Evolutionary conservation across 2,797 vertebrate species (phyloP).

Genomic region (Ctenopoma multispine): DNA sequence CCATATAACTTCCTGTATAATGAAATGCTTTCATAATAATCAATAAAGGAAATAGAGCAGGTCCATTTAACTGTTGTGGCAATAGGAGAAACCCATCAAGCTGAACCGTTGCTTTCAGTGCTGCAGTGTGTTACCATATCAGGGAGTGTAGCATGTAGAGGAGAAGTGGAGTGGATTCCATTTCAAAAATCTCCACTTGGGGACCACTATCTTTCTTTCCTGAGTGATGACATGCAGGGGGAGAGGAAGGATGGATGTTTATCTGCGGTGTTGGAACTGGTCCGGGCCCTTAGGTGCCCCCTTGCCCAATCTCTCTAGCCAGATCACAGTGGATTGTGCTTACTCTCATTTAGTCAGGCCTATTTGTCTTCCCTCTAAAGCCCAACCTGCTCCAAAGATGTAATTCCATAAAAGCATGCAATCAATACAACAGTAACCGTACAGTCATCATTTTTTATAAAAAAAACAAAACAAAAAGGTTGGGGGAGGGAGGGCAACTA

Average conservation of each 20-base stretch:
- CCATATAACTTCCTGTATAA: slow-evolving; percentile 78
- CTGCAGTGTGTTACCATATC: slow-evolving; percentile 49
- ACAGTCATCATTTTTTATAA: slow-evolving; percentile 83
- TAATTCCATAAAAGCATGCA: slow-evolving; percentile 90
- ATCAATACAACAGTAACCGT: slow-evolving; percentile 84
- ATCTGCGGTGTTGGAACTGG: slow-evolving; percentile 62
- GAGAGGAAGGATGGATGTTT: slow-evolving; percentile 69
- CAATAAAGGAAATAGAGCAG: slow-evolving; percentile 82
- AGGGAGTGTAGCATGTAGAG: slow-evolving; percentile 33
- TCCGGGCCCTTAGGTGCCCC: slow-evolving; percentile 66
- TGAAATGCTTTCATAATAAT: slow-evolving; percentile 83
- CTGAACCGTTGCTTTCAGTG: slow-evolving; percentile 63
- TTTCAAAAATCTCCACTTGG: slow-evolving; percentile 67
- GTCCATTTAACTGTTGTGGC: slow-evolving; percentile 77
- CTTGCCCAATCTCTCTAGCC: slow-evolving; percentile 69
- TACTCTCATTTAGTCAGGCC: slow-evolving; percentile 81
- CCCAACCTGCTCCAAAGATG: slow-evolving; percentile 83
- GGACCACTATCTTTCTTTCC: slow-evolving; percentile 50
- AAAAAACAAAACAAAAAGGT: slow-evolving; percentile 9
- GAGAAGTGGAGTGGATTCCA: slow-evolving; percentile 61
- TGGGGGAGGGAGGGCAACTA: slow-evolving; percentile 61
- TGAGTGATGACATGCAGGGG: slow-evolving; percentile 58
- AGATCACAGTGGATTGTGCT: slow-evolving; percentile 76
- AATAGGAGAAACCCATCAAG: slow-evolving; percentile 72
- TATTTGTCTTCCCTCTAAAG: slow-evolving; percentile 84